Evolutionary conservation across 2,797 vertebrate species (phyloP).

Genomic region (Bovichtus variegatus): DNA sequence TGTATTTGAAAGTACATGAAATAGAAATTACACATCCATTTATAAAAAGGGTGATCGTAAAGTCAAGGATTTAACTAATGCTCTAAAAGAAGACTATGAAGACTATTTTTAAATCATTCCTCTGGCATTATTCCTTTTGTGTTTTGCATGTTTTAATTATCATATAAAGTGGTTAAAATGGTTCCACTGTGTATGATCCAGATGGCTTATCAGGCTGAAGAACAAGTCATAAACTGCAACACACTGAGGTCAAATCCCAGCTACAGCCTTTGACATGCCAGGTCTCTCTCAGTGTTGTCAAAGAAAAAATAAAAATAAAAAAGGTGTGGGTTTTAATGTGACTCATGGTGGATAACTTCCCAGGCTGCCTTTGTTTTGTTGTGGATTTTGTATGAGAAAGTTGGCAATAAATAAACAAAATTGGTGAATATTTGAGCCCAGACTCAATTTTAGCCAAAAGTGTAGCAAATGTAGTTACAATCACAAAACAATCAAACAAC

Average conservation of each 20-base stretch:
- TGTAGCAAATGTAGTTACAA: neutral
- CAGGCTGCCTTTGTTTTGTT: neutral
- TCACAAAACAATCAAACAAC: neutral
- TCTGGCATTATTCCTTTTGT: conserved; percentile 1
- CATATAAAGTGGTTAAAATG: conserved; percentile 11
- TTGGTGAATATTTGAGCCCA: neutral
- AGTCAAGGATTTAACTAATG: conserved; percentile 35
- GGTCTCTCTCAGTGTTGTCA: neutral
- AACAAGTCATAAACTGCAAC: conserved; percentile 17
- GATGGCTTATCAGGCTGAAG: conserved; percentile 25
- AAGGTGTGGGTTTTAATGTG: neutral
- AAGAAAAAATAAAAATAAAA: neutral
- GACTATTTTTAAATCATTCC: conserved; percentile 17
- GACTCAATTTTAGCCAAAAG: neutral
- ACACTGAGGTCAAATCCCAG: conserved; percentile 5
- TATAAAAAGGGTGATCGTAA: conserved; percentile 26
- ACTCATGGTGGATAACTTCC: neutral
- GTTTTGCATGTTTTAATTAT: conserved; percentile 27
- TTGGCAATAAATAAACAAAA: neutral
- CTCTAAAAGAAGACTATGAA: conserved; percentile 12
- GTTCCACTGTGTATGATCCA: conserved; percentile 17
- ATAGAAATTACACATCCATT: neutral
- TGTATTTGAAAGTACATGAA: conserved; percentile 5
- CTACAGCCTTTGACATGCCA: neutral
- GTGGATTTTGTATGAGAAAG: neutral